Percentiles rank a stretch among this genome's conserved stretches.
These are phyloP conservation scores for Drosophila macrospina DNA, from an alignment of 2,888 invertebrate genomes.

Conservation along the genomic window DNA sequence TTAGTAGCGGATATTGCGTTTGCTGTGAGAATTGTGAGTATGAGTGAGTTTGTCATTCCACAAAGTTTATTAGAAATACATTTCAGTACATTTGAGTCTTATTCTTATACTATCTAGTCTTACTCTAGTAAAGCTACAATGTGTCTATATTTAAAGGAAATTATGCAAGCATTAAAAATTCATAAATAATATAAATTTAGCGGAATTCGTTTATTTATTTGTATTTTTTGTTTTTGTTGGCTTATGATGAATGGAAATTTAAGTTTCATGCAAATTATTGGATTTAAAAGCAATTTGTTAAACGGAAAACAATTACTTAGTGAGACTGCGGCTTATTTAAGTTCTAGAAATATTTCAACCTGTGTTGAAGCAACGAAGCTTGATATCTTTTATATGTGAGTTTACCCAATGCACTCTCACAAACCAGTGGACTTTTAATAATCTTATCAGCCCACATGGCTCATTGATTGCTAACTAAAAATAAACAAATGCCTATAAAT, in stretches of 20 bases:
- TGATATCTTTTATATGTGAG: conserved; percentile 43
- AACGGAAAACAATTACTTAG: conserved; percentile 12
- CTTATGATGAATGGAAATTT: conserved; percentile 67
- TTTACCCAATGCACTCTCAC: conserved; percentile 28
- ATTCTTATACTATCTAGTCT: too few species aligned
- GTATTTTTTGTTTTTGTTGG: not conserved
- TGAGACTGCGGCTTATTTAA: conserved; percentile 18
- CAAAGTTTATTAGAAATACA: conserved; percentile 6
- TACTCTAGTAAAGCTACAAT: too few species aligned
- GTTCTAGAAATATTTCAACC: conserved; percentile 6
- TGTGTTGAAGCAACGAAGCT: conserved; percentile 6
- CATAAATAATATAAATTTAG: conserved; percentile 56
- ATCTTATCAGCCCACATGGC: conserved; percentile 62
- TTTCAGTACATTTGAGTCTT: not conserved
- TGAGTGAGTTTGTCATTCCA: not conserved
- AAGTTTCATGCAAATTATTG: conserved; percentile 70
- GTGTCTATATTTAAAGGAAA: conserved; percentile 24
- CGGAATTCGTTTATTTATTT: conserved; percentile 32
- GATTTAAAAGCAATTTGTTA: conserved; percentile 72
- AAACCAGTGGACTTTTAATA: conserved; percentile 45
- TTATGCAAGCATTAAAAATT: conserved; percentile 54
- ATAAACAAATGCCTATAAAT: conserved; percentile 71
- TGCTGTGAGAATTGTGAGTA: not conserved
- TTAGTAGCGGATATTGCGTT: conserved; percentile 11
- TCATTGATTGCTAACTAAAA: conserved; percentile 68